Evolutionary conservation across 2,797 vertebrate genomes (phyloP).

Genomic region (Coluber constrictor): DNA sequence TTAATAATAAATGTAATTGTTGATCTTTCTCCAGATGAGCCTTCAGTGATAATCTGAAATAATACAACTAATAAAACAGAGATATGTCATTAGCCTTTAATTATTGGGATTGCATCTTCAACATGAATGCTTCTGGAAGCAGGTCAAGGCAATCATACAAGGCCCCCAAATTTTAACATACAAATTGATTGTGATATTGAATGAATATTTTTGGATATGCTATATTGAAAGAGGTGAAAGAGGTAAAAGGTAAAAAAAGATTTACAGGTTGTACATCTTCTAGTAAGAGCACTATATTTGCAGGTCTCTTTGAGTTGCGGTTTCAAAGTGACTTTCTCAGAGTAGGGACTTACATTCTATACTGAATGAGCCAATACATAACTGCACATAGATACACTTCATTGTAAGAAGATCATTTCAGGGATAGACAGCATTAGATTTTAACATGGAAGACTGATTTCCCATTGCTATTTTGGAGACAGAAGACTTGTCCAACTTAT

Average conservation of each 20-base stretch:
- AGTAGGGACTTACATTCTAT: background rate
- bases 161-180: background rate
- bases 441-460: background rate
- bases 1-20: background rate
- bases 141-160: background rate
- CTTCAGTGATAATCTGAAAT: background rate
- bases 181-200: background rate
- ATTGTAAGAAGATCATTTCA: background rate
- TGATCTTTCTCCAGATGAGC: background rate
- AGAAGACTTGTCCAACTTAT: background rate
- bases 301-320: background rate
- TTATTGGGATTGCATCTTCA: background rate
- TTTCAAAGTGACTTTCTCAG: background rate
- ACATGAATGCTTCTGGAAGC: background rate
- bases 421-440: background rate
- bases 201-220: background rate
- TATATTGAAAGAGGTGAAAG: background rate
- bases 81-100: background rate
- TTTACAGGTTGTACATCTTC: background rate
- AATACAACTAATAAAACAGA: background rate
- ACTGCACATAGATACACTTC: background rate
- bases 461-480: background rate
- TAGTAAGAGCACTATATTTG: background rate
- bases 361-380: background rate
- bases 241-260: background rate